Evolutionary conservation across 2,113 vertebrate genomes (phyloP), one percentile per base, ranked within the genome.

Genomic region (Psammodynastes pulverulentus): DNA sequence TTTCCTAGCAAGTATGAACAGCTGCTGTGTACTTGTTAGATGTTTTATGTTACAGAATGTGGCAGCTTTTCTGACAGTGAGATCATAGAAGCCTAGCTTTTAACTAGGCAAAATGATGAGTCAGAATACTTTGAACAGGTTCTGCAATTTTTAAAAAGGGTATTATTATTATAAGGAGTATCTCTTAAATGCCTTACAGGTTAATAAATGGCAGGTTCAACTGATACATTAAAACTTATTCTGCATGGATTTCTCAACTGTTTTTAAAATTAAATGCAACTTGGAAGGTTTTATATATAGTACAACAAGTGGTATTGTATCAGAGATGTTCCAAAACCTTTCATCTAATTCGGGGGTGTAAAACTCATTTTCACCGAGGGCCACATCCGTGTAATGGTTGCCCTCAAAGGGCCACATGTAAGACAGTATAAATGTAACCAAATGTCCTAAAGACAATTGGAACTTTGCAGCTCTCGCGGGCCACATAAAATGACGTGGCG

Each of bases 11-110:
- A 97, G 94, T 96, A 95, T 94, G 95, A 97, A 95, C 97, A 97
- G 97, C 97, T 97, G 96, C 97, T 97, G 96, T 95, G 94, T 93
- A 94, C 92, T 95, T 95, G 93, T 92, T 85, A 34, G 94, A 93
- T 94, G 94, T 96, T 97, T 98, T 96, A 94, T 94, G 91, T 96
- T 97, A 97, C 93, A 97, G 97, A 96, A 94, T 93, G 86, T 96
- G 91, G 92, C 96, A 96, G 95, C 95, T 95, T 96, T 96, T 97
- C 96, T 89, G 94, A 95, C 87, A 93, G 92, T 92, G 92, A 91
- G 95, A 94, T 90, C 94, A 94, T 88, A 91, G 91, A 91, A 93
- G 94, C 56, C 90, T 94, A 95, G 92, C 88, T 89, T 95, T 95
- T 94, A 93, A 94, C 96, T 90, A 95, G 72, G 93, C 95, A 92